Base-by-base conservation (phyloP, 2,797 vertebrate genomes). In the Pseudomugil tenellus region DNA sequence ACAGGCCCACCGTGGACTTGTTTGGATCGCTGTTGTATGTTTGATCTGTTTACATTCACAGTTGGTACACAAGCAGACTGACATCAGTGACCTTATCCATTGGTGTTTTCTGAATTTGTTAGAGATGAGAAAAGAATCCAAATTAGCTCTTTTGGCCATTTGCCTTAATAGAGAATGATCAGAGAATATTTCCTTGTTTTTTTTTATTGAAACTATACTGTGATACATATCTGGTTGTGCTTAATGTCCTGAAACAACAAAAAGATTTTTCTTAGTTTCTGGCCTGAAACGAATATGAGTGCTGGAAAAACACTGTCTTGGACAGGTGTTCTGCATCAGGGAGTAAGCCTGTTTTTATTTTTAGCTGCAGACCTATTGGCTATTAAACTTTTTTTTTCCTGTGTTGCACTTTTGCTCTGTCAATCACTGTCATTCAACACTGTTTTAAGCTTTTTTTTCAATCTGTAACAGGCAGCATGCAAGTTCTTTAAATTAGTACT, bases 291-390 rank as follows among this genome's bases (percentile, higher is more conserved):
- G 51, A 63, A 74, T 41, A 37, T n/a, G 31, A 79, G 74, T 56
- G 28, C 46, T 37, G 59, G 62, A 84, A 80, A 83, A 87, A 80
- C 58, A 70, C 84, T 58, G 72, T 75, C 43, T 52, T 70, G 80
- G 87, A 90, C 82, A 88, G 83, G 72, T 92, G 90, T 88, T 89
- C 73, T 81, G 83, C 85, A 87, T 88, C 78, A 67, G 88, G 77
- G 85, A 91, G 84, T 85, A 89, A 91, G 84, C 89, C 87, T 89
- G 78, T 86, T 90, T 83, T 89, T 92, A 92, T 92, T 92, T 93
- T 93, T 92, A 93, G 91, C 87, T 53, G 59, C 77, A 79, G 72
- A 84, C 84, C 84, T 84, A 90, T 81, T 83, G 80, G 89, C 78
- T 83, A 73, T 85, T 76, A 77, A 83, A 73, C 60, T 72, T 78